Base-by-base conservation (phyloP, 2,113 vertebrate genomes). In the Microcebus griseorufus region DNA sequence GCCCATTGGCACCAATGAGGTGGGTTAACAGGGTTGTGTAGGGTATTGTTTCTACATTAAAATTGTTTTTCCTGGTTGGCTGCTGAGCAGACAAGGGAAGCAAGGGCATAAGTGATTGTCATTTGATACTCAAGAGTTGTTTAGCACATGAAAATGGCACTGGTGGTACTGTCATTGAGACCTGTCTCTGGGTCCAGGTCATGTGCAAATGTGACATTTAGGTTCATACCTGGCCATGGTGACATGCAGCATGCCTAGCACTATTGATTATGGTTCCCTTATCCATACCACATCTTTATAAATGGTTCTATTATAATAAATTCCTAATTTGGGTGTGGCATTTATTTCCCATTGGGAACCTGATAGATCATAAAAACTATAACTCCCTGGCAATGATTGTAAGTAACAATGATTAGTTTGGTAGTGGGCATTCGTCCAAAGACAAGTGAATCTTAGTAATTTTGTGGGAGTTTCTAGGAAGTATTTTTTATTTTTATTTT, bases 401-500 rank as follows among this genome's bases (percentile, higher is more conserved):
- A 78, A 69, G 0, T 34, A 85, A 90, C 29, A 85, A 20, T 17
- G 27, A 79, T 70, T 62, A 58, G 23, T 90, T 48, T 48, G 42
- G 27, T 60, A 62, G 34, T 73, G 27, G 5, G 5, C 64, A 53
- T 72, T 10, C 62, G 32, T 73, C 27, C 62, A 91, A 85, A 69
- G 51, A 69, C 51, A 86, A 90, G 53, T 27, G 25, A 91, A 91
- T 79, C 10, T 22, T 80, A 69, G 45, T 42, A n/a, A 85, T 93
- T 85, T 75, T 84, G 29, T 55, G 32, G 53, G 65, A 39, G n/a
- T 72, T 80, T 25, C 65, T 4, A 42, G n/a, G 12, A 48, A 75
- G 64, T 55, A 45, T 55, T 58, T 42, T 80, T 80, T 55, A 45
- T 27, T 70, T 42, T 69, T 51, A 64, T 75, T 78, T 70, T 53